Evolutionary conservation across 2,113 vertebrate species (phyloP).

Genomic region (Chloropsis hardwickii): DNA sequence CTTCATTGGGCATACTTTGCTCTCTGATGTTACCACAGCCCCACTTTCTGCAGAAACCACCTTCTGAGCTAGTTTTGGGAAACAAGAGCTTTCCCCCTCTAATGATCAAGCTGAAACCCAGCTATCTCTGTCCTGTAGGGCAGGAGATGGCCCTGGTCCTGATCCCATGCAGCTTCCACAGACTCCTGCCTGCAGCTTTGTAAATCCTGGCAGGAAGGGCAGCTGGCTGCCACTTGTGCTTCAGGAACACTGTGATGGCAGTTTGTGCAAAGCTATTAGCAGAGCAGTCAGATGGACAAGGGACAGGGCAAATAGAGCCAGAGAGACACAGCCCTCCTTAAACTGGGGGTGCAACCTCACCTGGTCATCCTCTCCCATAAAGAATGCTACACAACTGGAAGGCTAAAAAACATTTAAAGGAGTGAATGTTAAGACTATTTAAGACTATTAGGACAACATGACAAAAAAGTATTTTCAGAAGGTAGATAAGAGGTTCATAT

Average conservation of each 20-base stretch:
- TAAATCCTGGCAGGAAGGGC: neutral
- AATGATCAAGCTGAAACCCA: neutral
- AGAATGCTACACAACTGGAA: neutral
- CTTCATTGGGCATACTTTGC: neutral
- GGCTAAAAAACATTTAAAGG: neutral
- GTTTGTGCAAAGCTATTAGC: neutral
- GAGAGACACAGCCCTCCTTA: neutral
- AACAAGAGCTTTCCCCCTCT: neutral
- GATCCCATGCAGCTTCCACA: neutral
- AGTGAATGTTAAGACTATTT: neutral
- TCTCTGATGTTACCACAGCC: neutral
- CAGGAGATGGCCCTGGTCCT: no score
- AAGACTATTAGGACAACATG: neutral
- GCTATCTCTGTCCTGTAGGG: neutral
- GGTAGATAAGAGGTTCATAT: neutral
- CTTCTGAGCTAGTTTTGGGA: neutral
- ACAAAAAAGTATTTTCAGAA: neutral
- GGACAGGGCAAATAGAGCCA: neutral
- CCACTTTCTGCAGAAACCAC: neutral
- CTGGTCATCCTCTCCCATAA: neutral
- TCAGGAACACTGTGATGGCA: neutral
- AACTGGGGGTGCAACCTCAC: neutral
- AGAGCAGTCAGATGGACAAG: neutral
- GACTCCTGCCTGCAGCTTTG: neutral
- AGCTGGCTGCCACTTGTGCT: neutral